Conservation (phyloP, 2,888 invertebrate genomes). For the Hetaerina titia region DNA sequence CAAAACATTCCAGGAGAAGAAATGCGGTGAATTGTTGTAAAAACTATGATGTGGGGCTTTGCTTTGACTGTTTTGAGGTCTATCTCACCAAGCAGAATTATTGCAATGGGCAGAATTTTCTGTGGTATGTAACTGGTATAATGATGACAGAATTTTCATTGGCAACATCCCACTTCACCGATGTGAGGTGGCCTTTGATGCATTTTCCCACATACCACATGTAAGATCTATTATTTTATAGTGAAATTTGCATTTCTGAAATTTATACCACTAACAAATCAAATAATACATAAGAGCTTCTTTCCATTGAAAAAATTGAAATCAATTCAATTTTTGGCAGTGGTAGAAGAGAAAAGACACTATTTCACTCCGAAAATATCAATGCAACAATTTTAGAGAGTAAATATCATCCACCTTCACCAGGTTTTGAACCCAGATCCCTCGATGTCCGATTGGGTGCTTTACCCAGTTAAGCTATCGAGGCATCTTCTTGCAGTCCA, state of each 20-base stretch:
- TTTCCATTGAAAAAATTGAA: too few relatives aligned
- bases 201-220: neutral
- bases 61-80: constrained; percentile 24
- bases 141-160: neutral
- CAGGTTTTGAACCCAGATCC: too few relatives aligned
- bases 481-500: too few relatives aligned
- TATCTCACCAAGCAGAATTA: constrained; percentile 18
- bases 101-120: neutral
- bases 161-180: neutral
- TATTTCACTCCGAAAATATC: too few relatives aligned
- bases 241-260: neutral
- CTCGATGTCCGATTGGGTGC: too few relatives aligned
- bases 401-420: too few relatives aligned
- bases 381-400: too few relatives aligned
- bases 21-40: neutral
- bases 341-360: too few relatives aligned
- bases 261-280: neutral
- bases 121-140: constrained; percentile 20
- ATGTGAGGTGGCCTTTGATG: neutral
- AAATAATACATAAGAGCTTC: too few relatives aligned
- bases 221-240: neutral
- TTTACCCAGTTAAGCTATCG: too few relatives aligned
- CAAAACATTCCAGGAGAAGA: constrained; percentile 23
- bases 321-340: too few relatives aligned
- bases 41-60: neutral